A percentile compares a stretch with the other conserved stretches of the same genome.
Evolutionary conservation across 2,888 invertebrate genomes (phyloP).

Genomic region (Mythimna pallens): DNA sequence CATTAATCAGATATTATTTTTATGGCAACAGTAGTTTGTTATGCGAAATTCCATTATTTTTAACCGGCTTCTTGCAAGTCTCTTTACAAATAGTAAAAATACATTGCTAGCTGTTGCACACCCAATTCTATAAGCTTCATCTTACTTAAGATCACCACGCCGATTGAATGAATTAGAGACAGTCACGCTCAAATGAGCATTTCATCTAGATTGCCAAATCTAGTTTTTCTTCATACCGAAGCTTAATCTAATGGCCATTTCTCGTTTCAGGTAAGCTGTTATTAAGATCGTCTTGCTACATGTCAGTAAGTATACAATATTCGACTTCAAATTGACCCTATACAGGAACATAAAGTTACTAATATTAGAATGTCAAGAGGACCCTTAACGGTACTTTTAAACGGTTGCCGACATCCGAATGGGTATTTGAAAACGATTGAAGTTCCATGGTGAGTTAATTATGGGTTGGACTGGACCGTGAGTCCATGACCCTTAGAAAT

Average conservation of each 20-base stretch:
- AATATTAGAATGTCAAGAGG: slow-evolving; percentile 56
- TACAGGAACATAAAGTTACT: slow-evolving; percentile 19
- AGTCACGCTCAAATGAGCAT: slow-evolving; percentile 41
- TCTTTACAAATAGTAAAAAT: slow-evolving; percentile 23
- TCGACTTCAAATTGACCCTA: slow-evolving; percentile 28
- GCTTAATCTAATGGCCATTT: slow-evolving; percentile 53
- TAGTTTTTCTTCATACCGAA: slow-evolving; percentile 46
- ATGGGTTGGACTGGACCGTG: slow-evolving; percentile 80
- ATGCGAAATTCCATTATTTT: not conserved
- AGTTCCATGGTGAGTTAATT: slow-evolving; percentile 85
- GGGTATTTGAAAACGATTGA: slow-evolving; percentile 77
- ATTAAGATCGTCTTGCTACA: slow-evolving; percentile 11
- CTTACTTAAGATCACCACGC: slow-evolving; percentile 56
- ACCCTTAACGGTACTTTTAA: slow-evolving; percentile 60
- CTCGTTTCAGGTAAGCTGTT: slow-evolving; percentile 79
- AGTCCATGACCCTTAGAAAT: slow-evolving; percentile 79
- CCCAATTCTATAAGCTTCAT: slow-evolving; percentile 22
- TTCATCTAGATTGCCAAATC: slow-evolving; percentile 49
- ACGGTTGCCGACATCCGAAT: slow-evolving; percentile 63
- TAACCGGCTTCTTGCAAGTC: too few species aligned
- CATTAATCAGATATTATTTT: not conserved
- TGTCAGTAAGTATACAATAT: slow-evolving; percentile 41
- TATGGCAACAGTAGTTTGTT: not conserved
- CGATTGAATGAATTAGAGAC: slow-evolving; percentile 39
- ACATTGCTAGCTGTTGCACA: slow-evolving; percentile 9